Base-by-base conservation (phyloP, 2,113 vertebrate species). In the Megaptera novaeangliae region DNA sequence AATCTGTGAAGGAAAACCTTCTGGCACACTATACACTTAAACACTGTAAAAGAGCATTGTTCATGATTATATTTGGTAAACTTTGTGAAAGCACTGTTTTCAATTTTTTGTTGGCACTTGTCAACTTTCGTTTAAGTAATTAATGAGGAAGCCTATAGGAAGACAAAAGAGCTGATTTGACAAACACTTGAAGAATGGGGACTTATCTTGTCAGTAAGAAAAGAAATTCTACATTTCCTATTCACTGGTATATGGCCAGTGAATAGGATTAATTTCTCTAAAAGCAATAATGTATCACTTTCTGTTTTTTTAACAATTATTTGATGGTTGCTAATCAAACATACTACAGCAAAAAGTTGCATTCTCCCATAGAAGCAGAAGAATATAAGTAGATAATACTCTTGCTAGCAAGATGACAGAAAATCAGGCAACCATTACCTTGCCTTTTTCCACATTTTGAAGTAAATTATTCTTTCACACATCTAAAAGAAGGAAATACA, bases 81-180 rank as follows among this genome's bases (percentile, higher is more conserved):
- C 29, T 69, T 74, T 44, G 27, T 91, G 52, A 81, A 93, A 68
- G 41, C 14, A 34, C 25, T 7, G 14, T 52, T 83, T 39, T 83
- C n/a, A 44, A 44, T 61, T 61, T 94, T 34, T 61, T 77, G 52
- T 83, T 84, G 94, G 36, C 15, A 72, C 21, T 29, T 64, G 55
- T 59, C 39, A 88, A 94, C 14, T 88, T 88, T 81, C 68, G 29
- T 68, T 78, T 95, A 75, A 85, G 14, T 55, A 25, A 83, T 20
- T 85, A 95, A 74, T 36, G 31, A 91, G 52, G 55, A 91, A 46
- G 13, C 10, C 55, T 10, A 55, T 41, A 95, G 52, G 57, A 85
- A 96, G 69, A 75, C 41, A 81, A 84, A 94, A 85, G 46, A 78
- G 41, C n/a, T 95, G 23, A 61, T 75, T 66, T 90, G 72, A 95